A percentile compares a stretch with the other conserved stretches of the same genome.
These are phyloP conservation scores for Homarus americanus DNA, from an alignment of 1,140 invertebrate genomes.

Conservation along the genomic window DNA sequence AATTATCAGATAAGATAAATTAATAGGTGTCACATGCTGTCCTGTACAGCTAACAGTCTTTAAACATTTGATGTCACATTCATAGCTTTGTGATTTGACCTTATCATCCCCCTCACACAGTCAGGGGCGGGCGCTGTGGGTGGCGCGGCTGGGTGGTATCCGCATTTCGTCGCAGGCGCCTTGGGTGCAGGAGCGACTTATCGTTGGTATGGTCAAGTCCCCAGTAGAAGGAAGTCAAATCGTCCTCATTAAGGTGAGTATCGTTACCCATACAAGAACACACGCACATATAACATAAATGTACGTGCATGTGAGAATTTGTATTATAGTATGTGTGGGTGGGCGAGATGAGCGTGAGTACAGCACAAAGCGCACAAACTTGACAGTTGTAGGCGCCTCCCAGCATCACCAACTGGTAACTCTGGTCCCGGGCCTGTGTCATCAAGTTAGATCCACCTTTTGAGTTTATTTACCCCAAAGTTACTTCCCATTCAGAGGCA, in stretches of 20 bases:
- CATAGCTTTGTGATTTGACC: neutral
- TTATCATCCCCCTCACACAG: conserved; percentile 58
- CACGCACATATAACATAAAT: neutral
- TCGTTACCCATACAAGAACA: neutral
- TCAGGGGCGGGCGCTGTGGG: conserved; percentile 75
- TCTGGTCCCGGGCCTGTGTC: neutral
- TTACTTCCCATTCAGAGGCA: too few relatives aligned
- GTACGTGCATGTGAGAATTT: too few relatives aligned
- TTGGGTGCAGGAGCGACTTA: conserved; percentile 91
- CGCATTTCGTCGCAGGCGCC: conserved; percentile 83
- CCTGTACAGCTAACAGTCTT: too few relatives aligned
- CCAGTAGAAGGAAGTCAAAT: conserved; percentile 92
- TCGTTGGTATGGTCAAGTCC: conserved; percentile 92
- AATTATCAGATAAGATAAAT: too few relatives aligned
- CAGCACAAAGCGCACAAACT: too few relatives aligned
- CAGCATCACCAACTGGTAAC: too few relatives aligned
- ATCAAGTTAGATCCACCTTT: too few relatives aligned
- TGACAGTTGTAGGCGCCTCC: too few relatives aligned
- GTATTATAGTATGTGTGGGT: too few relatives aligned
- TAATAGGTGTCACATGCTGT: too few relatives aligned
- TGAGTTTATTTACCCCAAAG: too few relatives aligned
- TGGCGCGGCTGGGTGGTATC: conserved; percentile 85
- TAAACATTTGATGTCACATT: neutral
- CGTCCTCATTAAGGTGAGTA: conserved; percentile 86
- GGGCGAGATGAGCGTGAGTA: too few relatives aligned